Base-by-base conservation (phyloP, 2,797 vertebrate species). In the Varecia variegata region DNA sequence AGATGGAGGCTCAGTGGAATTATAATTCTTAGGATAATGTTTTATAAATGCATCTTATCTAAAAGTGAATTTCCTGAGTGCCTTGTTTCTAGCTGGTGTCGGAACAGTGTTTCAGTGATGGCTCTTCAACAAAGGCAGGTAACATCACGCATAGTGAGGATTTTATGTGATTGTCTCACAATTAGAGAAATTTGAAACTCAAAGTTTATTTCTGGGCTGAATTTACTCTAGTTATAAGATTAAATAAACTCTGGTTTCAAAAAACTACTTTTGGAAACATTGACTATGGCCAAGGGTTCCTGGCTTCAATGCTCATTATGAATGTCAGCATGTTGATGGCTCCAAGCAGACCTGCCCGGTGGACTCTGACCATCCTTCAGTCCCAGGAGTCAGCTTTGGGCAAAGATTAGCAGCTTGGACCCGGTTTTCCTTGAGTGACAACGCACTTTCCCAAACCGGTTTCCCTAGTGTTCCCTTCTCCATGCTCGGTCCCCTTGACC, bases 271-370 rank as follows among this genome's bases (percentile, higher is more conserved):
- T 77, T 71, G 76, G 67, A 89, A 58, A 58, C 54, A n/a, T 0
- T 2, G n/a, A 20, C 0, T 4, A 32, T 0, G 32, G 45, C 25
- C 35, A n/a, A 32, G 65, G 82, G 20, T 2, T 15, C 38, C 58
- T 17, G 14, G 14, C 25, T 23, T 84, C 7, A 2, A 0, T 1
- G 43, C 56, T 58, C 3, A 2, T 25, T 12, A 11, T 5, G 54
- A 58, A 5, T 15, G 6, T 32, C 7, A 8, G 40, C 0, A 1
- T 11, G 9, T 56, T 23, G 38, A n/a, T 3, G 21, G 56, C 10
- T 65, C 21, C 0, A 1, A 52, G 60, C 4, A 58, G 17, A 43
- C 21, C 32, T 45, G 30, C 45, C 38, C n/a, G 27, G 0, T 1
- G n/a, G 25, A 4, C 17, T 32, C 77, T 7, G 32, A 54, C 12